These are phyloP conservation scores for Cyprinodon brontotheroides DNA, from an alignment of 2,113 vertebrate species.

Conservation along the genomic window DNA sequence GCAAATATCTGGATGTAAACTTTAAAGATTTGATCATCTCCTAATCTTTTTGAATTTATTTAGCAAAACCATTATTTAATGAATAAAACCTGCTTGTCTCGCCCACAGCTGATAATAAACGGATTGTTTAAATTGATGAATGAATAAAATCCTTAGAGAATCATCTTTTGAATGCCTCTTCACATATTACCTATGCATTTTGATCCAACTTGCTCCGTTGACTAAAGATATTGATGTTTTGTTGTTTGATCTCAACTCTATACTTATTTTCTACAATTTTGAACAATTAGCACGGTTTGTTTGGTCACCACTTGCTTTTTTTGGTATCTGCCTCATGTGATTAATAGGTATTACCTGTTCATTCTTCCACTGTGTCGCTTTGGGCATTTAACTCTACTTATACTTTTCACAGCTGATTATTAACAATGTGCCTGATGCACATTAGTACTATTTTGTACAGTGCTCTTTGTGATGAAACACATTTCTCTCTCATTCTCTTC, in stretches of 20 bases:
- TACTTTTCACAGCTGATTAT: neutral
- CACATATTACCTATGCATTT: neutral
- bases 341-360: too few species aligned
- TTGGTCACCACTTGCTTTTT: neutral
- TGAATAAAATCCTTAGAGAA: neutral
- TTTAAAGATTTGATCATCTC: constrained; percentile 24
- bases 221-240: neutral
- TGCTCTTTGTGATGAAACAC: neutral
- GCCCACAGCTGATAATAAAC: neutral
- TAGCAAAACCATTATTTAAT: constrained; percentile 9
- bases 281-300: neutral
- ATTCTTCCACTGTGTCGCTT: neutral
- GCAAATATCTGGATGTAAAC: constrained; percentile 39
- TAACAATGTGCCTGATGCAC: neutral
- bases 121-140: neutral
- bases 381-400: neutral
- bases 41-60: constrained; percentile 25
- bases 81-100: neutral
- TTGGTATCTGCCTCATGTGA: neutral
- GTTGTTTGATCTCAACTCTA: neutral
- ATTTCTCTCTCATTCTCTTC: neutral
- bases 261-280: neutral
- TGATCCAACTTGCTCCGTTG: neutral
- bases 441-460: neutral
- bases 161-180: neutral